These are phyloP conservation scores for Vulpes lagopus DNA, from an alignment of 2,113 vertebrate genomes.

Conservation along the genomic window DNA sequence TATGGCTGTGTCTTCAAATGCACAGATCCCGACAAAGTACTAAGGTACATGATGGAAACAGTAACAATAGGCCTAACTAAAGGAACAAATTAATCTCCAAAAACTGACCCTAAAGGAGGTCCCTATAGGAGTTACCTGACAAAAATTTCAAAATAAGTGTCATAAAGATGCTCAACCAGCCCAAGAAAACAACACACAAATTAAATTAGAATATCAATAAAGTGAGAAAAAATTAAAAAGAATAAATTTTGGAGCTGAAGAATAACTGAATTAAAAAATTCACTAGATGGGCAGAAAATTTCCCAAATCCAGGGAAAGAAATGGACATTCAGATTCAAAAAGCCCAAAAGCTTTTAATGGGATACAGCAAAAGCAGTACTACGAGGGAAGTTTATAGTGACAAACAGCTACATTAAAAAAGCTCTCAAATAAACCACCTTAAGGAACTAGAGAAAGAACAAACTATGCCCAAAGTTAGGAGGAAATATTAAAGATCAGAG, in stretches of 20 bases:
- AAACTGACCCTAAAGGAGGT: not conserved
- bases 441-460: not conserved
- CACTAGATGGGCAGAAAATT: not conserved
- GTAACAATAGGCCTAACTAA: not conserved
- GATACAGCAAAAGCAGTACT: not conserved
- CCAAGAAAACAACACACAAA: not conserved
- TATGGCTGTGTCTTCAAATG: not conserved
- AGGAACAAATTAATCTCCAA: slow-evolving; percentile 30
- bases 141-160: not conserved
- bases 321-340: not conserved
- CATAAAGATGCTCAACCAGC: slow-evolving; percentile 4
- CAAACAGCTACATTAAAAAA: not conserved
- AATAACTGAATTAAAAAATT: slow-evolving; percentile 29
- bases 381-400: not conserved
- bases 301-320: not conserved
- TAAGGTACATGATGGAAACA: not conserved
- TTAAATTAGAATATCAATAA: slow-evolving; percentile 17
- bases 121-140: not conserved
- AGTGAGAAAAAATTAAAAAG: not conserved
- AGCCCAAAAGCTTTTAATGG: not conserved
- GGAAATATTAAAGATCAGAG: not conserved
- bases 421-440: not conserved
- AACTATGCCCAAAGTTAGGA: not conserved
- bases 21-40: not conserved
- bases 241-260: not conserved